Evolutionary conservation across 37 sponge, comb jelly and placozoan genomes (phyloP), one percentile per base, ranked within the genome.

Genomic region (Cliona cf. orientalis): DNA sequence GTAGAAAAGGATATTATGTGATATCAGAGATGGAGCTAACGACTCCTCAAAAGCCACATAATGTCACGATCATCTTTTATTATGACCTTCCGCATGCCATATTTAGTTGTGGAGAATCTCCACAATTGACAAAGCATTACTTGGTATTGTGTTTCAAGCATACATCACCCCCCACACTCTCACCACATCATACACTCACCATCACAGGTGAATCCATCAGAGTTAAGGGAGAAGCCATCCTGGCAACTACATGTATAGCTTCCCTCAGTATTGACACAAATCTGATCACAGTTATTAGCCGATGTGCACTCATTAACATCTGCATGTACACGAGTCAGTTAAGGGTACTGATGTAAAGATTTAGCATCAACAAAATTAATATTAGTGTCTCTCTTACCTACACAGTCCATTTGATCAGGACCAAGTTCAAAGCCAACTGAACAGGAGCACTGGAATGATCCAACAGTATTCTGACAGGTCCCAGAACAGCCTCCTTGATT

Each of bases 221-320:
- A n/a, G 32, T 66, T 41, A 40, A 84, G 66, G 6, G 23, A 41
- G 38, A 42, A 69, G 12, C 86, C 86, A 45, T 2, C 5, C 5
- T 2, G 22, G 64, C 86, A 86, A 3, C 55, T 2, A 72, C 86
- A 86, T n/a, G 22, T 5, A 44, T 34, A 79, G 34, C 60, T 33
- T 36, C 74, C 86, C 1, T 42, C 49, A 0, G 26, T 53, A 36
- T 86, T 79, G 32, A 2, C 37, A 67, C 86, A 86, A 2, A 46
- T 46, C 37, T 79, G 74, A 2, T 41, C 33, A 38, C 86, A 86
- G 39, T 46, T 64, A 11, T 42, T 35, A 33, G 29, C 7, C 28
- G 0, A 19, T 2, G 6, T 38, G 63, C 86, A 86, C 66, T 86
- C 80, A 65, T 86, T 58, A 34, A 78, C 46, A 71, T 78, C 86